Percentiles rank a stretch among this genome's conserved stretches.
Conservation (phyloP, 64 coral and sea anemone species). For the Porites lutea region DNA sequence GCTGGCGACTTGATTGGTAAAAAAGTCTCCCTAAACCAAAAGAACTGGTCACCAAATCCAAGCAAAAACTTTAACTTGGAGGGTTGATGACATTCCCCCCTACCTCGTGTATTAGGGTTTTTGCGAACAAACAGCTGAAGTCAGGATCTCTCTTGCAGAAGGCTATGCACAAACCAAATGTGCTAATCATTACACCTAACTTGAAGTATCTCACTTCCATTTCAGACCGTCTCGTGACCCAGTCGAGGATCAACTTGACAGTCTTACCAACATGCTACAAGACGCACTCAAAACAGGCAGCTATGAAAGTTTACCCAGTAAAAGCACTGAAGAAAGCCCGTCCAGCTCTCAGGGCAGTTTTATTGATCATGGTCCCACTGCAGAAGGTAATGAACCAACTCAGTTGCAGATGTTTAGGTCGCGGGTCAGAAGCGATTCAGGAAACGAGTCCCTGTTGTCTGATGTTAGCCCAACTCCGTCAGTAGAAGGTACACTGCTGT, state of each 20-base stretch:
- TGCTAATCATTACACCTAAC: too few relatives aligned
- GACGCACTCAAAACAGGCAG: constrained; percentile 91
- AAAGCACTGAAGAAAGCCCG: constrained; percentile 60
- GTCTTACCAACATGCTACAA: constrained; percentile 85
- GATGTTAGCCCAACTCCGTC: constrained; percentile 75
- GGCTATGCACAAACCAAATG: too few relatives aligned
- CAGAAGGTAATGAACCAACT: constrained; percentile 87
- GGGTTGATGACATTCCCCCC: too few relatives aligned
- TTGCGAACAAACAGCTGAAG: too few relatives aligned
- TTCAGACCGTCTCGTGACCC: constrained; percentile 69
- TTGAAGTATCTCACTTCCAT: background rate
- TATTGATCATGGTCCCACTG: constrained; percentile 66
- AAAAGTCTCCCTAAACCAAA: too few relatives aligned
- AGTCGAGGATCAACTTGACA: constrained; percentile 87
- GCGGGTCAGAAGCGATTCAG: constrained; percentile 78
- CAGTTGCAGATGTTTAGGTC: constrained; percentile 53
- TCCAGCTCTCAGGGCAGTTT: constrained; percentile 86
- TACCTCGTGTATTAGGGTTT: too few relatives aligned
- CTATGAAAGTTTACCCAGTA: constrained; percentile 69
- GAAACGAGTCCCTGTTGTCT: constrained; percentile 82
- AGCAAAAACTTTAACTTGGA: too few relatives aligned
- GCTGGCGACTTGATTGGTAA: too few relatives aligned
- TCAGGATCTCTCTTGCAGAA: too few relatives aligned
- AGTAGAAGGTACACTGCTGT: constrained; percentile 79
- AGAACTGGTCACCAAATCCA: too few relatives aligned